phyloP scores from a whole-genome alignment of 2,888 invertebrate genomes.

The Leptinotarsa tumamoca region DNA sequence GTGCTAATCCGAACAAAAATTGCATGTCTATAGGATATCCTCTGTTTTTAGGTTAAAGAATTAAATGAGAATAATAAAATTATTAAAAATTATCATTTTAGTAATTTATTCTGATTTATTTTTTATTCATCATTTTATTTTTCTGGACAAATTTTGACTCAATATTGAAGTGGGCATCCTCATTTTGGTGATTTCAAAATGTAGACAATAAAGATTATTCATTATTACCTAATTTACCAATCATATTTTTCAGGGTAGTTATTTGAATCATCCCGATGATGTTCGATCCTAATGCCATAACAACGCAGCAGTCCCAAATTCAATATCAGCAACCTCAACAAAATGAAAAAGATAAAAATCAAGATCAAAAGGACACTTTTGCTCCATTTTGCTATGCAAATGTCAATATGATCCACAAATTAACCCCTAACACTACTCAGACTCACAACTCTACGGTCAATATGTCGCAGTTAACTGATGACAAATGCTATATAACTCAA shows the following conservation, averaged over 20 bases:
- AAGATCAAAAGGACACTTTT: conserved; percentile 68
- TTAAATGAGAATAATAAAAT: too few relatives aligned
- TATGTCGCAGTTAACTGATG: conserved; percentile 77
- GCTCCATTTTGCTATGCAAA: conserved; percentile 79
- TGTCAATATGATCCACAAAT: conserved; percentile 77
- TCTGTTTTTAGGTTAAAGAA: too few relatives aligned
- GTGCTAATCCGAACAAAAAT: too few relatives aligned
- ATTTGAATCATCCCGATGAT: conserved; percentile 51
- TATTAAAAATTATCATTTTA: too few relatives aligned
- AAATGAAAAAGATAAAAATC: conserved; percentile 60
- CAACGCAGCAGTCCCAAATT: conserved; percentile 65
- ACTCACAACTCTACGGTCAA: conserved; percentile 71
- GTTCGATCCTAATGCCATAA: conserved; percentile 67
- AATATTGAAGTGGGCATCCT: too few relatives aligned
- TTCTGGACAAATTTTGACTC: too few relatives aligned
- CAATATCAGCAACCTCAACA: conserved; percentile 61
- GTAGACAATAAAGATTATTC: too few relatives aligned
- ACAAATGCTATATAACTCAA: conserved; percentile 82
- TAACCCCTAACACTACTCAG: conserved; percentile 65
- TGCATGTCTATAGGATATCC: too few relatives aligned
- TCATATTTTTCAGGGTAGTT: neutral
- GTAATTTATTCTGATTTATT: too few relatives aligned
- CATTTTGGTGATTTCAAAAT: too few relatives aligned
- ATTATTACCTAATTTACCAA: too few relatives aligned
- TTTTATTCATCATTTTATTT: too few relatives aligned